phyloP scores from a whole-genome alignment of 1,140 invertebrate genomes.

The Lasioglossum albipes region DNA sequence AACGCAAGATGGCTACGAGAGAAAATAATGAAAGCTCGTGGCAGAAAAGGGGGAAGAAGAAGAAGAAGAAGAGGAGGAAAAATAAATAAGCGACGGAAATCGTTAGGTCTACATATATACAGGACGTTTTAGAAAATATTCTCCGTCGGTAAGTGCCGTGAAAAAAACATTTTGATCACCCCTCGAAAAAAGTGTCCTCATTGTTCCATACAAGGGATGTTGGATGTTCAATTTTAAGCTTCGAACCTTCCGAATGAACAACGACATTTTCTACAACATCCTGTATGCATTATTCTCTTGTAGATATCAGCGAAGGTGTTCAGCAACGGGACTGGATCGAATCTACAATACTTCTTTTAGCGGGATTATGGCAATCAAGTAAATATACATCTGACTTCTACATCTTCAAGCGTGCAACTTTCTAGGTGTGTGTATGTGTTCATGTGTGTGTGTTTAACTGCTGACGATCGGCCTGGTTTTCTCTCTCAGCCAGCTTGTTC shows the following conservation, averaged over 20 bases:
- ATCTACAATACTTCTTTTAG: neutral
- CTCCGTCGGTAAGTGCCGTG: too few species aligned
- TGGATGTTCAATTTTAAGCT: too few species aligned
- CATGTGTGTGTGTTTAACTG: neutral
- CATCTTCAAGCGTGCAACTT: constrained; percentile 37
- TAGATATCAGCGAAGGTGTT: neutral
- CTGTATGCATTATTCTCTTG: neutral
- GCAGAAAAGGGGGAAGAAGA: constrained; percentile 24
- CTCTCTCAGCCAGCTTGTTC: constrained; percentile 62
- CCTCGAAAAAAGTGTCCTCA: too few species aligned
- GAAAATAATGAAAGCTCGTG: constrained; percentile 20
- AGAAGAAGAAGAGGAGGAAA: constrained; percentile 14
- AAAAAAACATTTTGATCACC: too few species aligned
- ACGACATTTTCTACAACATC: neutral
- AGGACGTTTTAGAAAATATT: neutral
- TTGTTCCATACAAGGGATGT: too few species aligned
- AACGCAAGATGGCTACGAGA: constrained; percentile 56
- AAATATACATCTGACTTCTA: constrained; percentile 19
- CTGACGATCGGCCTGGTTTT: constrained; percentile 22
- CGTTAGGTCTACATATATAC: neutral
- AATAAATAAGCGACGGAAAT: constrained; percentile 54
- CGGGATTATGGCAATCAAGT: too few species aligned
- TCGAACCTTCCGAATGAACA: neutral
- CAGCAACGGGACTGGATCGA: neutral
- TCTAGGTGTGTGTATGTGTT: constrained; percentile 24